Conservation (phyloP, 2,797 vertebrate genomes). For the Rhinella marina region DNA sequence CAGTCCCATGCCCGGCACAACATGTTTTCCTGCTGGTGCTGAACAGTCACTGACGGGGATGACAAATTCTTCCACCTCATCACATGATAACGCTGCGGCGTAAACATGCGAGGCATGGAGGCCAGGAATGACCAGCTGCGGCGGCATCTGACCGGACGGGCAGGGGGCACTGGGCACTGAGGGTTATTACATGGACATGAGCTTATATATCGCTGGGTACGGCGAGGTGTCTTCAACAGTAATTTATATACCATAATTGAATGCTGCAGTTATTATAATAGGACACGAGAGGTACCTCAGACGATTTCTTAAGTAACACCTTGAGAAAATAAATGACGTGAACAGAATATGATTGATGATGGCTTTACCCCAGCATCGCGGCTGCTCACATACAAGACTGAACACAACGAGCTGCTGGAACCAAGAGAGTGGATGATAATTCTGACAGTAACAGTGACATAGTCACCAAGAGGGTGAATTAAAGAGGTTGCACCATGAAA, state of each 20-base stretch:
- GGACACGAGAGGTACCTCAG: background rate
- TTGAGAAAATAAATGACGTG: too few species aligned
- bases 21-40: constrained; percentile 9
- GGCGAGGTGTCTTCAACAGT: background rate
- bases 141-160: background rate
- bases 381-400: too few species aligned
- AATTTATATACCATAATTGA: background rate
- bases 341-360: background rate
- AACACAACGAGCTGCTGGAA: too few species aligned
- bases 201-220: background rate
- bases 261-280: background rate
- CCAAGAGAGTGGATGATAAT: too few species aligned
- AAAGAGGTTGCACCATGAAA: too few species aligned
- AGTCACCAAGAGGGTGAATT: too few species aligned
- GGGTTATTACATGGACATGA: too few species aligned
- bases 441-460: too few species aligned
- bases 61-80: background rate
- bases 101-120: background rate
- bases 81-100: background rate
- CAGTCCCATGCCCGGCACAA: background rate
- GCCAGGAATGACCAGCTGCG: background rate
- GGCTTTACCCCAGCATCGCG: background rate
- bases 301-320: background rate
- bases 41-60: background rate
- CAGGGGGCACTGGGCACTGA: background rate